These are phyloP conservation scores for Cromileptes altivelis DNA, from an alignment of 2,113 vertebrate species.

Conservation along the genomic window DNA sequence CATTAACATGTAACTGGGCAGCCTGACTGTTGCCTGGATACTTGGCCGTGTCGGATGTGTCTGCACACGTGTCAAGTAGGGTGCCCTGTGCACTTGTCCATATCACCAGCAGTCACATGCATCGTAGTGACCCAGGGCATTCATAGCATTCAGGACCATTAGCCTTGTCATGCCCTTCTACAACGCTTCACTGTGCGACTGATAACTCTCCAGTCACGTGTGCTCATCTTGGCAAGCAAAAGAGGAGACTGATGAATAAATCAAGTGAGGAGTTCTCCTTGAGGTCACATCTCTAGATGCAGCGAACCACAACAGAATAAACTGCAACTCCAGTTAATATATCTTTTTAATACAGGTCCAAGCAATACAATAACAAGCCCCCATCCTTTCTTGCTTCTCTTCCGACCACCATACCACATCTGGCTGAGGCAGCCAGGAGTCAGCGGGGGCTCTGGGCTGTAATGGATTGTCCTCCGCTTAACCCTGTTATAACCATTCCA, in stretches of 20 bases:
- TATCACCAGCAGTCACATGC: slow-evolving; percentile 52
- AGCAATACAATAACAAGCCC: slow-evolving; percentile 40
- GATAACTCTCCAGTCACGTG: slow-evolving; percentile 6
- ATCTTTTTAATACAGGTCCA: slow-evolving; percentile 27
- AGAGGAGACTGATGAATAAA: slow-evolving; percentile 5
- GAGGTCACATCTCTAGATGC: slow-evolving; percentile 30
- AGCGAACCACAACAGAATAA: slow-evolving; percentile 43
- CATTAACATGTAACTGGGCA: slow-evolving; percentile 25
- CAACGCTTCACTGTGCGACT: not conserved
- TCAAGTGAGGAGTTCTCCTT: slow-evolving; percentile 1
- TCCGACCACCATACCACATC: slow-evolving; percentile 63
- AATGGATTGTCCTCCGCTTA: slow-evolving; percentile 58
- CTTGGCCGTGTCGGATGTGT: not conserved
- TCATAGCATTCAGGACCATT: slow-evolving; percentile 14
- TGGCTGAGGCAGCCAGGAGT: slow-evolving; percentile 58
- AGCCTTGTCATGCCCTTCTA: not conserved
- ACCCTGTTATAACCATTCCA: slow-evolving; percentile 38
- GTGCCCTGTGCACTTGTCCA: slow-evolving; percentile 3
- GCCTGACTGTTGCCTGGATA: slow-evolving; percentile 42
- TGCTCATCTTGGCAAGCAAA: slow-evolving; percentile 9
- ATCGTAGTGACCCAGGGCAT: not conserved
- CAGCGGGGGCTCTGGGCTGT: slow-evolving; percentile 42
- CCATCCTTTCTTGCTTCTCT: slow-evolving; percentile 36
- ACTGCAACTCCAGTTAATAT: slow-evolving; percentile 33
- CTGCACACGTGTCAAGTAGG: slow-evolving; percentile 23